Percentiles rank a stretch among this genome's conserved stretches.
Evolutionary conservation across 2,797 vertebrate genomes (phyloP).

Genomic region (Ciconia nigra): DNA sequence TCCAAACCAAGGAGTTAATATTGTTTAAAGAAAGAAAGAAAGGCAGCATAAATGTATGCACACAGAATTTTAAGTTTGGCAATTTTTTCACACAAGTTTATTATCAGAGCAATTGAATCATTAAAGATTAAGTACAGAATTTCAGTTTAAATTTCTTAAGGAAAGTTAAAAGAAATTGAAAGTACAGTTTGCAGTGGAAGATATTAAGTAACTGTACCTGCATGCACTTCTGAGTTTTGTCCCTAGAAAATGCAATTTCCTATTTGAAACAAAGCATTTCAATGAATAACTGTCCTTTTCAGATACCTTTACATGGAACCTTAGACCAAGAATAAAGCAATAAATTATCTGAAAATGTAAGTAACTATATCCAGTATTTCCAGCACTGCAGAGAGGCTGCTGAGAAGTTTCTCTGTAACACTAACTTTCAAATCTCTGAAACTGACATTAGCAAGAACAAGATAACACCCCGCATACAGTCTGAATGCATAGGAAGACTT

Average conservation of each 20-base stretch:
- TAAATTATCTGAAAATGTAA: background rate
- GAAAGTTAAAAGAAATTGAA: background rate
- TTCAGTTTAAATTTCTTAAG: background rate
- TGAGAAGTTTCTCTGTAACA: background rate
- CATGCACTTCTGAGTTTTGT: background rate
- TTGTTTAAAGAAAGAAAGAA: background rate
- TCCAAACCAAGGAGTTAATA: background rate
- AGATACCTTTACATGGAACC: background rate
- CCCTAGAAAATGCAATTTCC: background rate
- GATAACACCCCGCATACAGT: background rate
- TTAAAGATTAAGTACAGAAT: background rate
- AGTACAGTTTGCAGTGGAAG: background rate
- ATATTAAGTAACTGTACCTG: background rate
- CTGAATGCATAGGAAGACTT: background rate
- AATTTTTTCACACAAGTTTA: background rate
- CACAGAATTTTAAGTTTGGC: background rate
- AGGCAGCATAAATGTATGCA: background rate
- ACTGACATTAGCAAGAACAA: background rate
- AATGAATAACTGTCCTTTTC: background rate
- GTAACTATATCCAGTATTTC: background rate
- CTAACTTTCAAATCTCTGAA: background rate
- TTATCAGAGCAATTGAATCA: background rate
- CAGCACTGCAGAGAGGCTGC: background rate
- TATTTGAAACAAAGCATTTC: background rate
- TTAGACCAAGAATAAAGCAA: background rate